Evolutionary conservation across 92 coral and sea anemone genomes (phyloP).

Genomic region (Epizoanthus rinbou): DNA sequence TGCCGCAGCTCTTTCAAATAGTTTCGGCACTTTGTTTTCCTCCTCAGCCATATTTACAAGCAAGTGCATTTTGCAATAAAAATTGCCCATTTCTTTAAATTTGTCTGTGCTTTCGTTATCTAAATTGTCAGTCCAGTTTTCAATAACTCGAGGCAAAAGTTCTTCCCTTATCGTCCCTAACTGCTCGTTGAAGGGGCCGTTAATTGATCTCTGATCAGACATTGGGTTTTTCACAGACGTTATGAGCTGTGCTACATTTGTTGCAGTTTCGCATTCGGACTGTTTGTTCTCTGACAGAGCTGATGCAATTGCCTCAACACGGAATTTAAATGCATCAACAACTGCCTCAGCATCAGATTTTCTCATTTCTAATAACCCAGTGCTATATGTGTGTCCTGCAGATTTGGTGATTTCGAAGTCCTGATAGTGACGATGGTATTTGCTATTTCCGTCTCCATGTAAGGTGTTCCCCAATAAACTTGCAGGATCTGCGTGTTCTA

Average conservation of each 20-base stretch:
- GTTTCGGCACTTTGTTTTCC: constrained; percentile 46
- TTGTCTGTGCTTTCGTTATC: constrained; percentile 30
- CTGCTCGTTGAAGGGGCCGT: constrained; percentile 8
- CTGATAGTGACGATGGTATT: constrained; percentile 48
- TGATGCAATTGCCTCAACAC: constrained; percentile 46
- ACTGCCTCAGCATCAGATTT: constrained; percentile 48
- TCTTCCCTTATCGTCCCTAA: constrained; percentile 38
- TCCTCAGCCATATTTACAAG: constrained; percentile 49
- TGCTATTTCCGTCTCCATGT: constrained; percentile 50
- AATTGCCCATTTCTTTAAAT: constrained; percentile 53
- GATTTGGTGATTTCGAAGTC: constrained; percentile 52
- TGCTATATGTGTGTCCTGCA: constrained; percentile 45
- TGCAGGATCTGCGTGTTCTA: constrained; percentile 45
- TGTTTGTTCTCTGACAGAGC: too few relatives aligned
- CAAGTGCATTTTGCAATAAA: constrained; percentile 42
- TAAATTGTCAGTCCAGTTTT: constrained; percentile 25
- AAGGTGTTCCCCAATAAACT: constrained; percentile 49
- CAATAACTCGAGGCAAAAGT: constrained; percentile 29
- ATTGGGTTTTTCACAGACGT: constrained; percentile 15
- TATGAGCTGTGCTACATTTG: too few relatives aligned
- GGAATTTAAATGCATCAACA: constrained; percentile 43
- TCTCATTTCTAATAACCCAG: constrained; percentile 43
- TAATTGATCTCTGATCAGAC: constrained; percentile 21
- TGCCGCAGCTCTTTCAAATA: constrained; percentile 53
- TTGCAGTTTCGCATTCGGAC: too few relatives aligned